phyloP scores from a whole-genome alignment of 2,888 invertebrate species.

The Neocrepidodera transversa region DNA sequence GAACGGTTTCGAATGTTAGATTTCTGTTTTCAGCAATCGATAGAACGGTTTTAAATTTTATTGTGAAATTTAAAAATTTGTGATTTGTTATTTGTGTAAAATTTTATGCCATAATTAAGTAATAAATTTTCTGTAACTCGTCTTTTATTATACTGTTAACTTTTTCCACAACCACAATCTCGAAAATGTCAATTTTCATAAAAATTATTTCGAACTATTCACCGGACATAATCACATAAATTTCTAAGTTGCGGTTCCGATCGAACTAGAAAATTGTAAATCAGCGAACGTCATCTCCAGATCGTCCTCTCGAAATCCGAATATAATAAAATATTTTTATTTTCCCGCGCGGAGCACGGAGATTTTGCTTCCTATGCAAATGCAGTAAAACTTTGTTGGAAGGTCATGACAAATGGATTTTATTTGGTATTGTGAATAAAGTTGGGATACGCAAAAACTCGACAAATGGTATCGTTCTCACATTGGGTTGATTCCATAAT shows the following conservation, averaged over 20 bases:
- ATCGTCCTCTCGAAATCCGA: constrained; percentile 12
- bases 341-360: constrained; percentile 13
- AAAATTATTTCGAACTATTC: too few relatives aligned
- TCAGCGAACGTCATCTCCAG: constrained; percentile 21
- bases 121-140: too few relatives aligned
- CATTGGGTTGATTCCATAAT: too few relatives aligned
- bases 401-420: constrained; percentile 34
- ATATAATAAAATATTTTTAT: constrained; percentile 31
- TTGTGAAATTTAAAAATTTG: too few relatives aligned
- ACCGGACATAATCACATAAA: not conserved
- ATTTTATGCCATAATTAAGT: too few relatives aligned
- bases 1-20: too few relatives aligned
- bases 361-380: constrained; percentile 28
- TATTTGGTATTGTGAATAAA: constrained; percentile 39
- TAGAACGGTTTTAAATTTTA: too few relatives aligned
- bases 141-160: too few relatives aligned
- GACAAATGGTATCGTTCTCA: not conserved
- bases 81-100: too few relatives aligned
- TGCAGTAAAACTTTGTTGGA: constrained; percentile 33
- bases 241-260: not conserved
- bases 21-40: too few relatives aligned
- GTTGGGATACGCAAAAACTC: constrained; percentile 16
- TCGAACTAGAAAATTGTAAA: constrained; percentile 20
- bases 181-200: too few relatives aligned
- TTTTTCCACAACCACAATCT: too few relatives aligned